These are phyloP conservation scores for Actinia equina DNA, from an alignment of 64 coral and sea anemone genomes.

Conservation along the genomic window DNA sequence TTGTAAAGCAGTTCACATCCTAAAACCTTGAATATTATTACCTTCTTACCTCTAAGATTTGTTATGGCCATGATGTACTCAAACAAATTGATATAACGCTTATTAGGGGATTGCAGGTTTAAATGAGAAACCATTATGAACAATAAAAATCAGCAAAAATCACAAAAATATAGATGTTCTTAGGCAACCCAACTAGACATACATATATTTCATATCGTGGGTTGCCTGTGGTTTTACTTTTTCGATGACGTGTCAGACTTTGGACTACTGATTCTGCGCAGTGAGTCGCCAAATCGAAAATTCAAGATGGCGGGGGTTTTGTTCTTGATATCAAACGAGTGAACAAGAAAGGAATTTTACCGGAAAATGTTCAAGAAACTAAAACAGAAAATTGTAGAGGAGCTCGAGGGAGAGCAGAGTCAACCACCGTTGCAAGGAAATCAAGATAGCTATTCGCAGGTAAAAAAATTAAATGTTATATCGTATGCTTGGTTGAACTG, in stretches of 20 bases:
- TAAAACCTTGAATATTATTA: no score
- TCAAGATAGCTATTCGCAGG: constrained; percentile 7
- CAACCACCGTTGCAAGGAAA: background rate
- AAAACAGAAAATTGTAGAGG: constrained; percentile 93
- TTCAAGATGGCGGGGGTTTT: constrained; percentile 85
- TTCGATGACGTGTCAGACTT: constrained; percentile 77
- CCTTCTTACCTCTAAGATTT: no score
- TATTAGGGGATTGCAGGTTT: no score
- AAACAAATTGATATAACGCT: no score
- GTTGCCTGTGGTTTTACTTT: background rate
- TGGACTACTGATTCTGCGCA: constrained; percentile 43
- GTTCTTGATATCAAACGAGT: constrained; percentile 40
- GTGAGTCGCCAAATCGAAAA: background rate
- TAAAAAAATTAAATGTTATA: background rate
- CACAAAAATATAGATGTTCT: no score
- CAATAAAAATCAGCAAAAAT: no score
- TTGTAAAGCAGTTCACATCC: no score
- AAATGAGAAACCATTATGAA: background rate
- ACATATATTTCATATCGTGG: background rate
- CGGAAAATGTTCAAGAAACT: constrained; percentile 94
- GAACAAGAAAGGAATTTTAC: constrained; percentile 50
- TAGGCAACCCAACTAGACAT: no score
- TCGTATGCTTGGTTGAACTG: constrained; percentile 8
- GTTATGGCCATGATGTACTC: no score
- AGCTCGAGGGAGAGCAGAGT: constrained; percentile 91